These are phyloP conservation scores for Tinea pellionella DNA, from an alignment of 2,888 invertebrate species.

Conservation along the genomic window DNA sequence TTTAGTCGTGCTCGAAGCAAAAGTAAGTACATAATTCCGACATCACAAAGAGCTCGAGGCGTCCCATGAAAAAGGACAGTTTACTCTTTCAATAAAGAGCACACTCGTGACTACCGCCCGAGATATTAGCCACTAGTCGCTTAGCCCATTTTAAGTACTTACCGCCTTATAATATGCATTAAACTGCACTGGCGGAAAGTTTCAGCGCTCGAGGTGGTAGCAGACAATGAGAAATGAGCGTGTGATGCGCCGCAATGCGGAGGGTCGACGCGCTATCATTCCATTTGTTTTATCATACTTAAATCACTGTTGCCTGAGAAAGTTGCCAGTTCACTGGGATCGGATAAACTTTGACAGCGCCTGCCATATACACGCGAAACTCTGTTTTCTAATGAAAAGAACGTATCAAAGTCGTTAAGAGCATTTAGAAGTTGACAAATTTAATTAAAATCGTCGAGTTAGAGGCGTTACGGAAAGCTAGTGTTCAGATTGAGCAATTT, in stretches of 20 bases:
- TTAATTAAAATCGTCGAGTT: constrained; percentile 66
- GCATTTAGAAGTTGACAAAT: constrained; percentile 68
- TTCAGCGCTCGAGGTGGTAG: constrained; percentile 40
- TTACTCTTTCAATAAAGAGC: constrained; percentile 62
- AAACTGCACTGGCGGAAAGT: constrained; percentile 57
- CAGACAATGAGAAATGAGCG: constrained; percentile 65
- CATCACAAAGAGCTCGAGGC: constrained; percentile 50
- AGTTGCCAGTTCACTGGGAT: constrained; percentile 30
- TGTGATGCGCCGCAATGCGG: constrained; percentile 64
- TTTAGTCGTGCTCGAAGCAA: not conserved
- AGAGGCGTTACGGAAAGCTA: constrained; percentile 26
- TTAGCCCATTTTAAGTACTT: constrained; percentile 57
- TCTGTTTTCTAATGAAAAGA: constrained; percentile 58
- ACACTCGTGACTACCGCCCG: constrained; percentile 24
- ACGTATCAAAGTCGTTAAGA: constrained; percentile 67
- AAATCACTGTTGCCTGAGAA: constrained; percentile 55
- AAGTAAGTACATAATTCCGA: constrained; percentile 4
- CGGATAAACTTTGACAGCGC: constrained; percentile 62
- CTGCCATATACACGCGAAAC: constrained; percentile 50
- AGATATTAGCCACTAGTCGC: constrained; percentile 47
- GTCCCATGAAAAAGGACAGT: constrained; percentile 61
- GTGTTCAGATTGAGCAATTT: not conserved
- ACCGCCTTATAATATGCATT: constrained; percentile 66
- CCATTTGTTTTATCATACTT: constrained; percentile 61
- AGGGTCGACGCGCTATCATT: constrained; percentile 33